Evolutionary conservation across 2,113 vertebrate species (phyloP).

Genomic region (Genyomyrus donnyi): DNA sequence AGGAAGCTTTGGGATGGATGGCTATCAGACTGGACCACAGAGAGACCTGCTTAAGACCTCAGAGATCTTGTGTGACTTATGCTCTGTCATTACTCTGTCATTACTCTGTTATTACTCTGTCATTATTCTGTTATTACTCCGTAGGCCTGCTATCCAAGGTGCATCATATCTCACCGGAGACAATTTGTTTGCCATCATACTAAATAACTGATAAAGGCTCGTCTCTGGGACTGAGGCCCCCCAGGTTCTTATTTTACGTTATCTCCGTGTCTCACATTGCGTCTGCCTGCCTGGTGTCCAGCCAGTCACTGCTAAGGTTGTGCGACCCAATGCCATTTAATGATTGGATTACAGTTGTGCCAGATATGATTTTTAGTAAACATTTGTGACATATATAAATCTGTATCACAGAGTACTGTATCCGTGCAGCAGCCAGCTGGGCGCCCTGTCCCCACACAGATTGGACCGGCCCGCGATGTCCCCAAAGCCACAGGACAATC

Average conservation of each 20-base stretch:
- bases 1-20: background rate
- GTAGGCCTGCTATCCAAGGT: background rate
- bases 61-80: background rate
- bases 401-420: background rate
- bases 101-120: background rate
- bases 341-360: background rate
- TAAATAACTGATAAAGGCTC: background rate
- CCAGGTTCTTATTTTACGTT: background rate
- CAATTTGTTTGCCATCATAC: background rate
- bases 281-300: background rate
- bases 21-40: background rate
- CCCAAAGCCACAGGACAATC: constrained; percentile 7
- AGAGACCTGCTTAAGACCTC: background rate
- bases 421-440: background rate
- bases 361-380: background rate
- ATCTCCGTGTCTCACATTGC: background rate
- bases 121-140: background rate
- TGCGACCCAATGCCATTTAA: background rate
- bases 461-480: background rate
- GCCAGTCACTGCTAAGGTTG: background rate
- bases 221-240: background rate
- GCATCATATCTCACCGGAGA: background rate
- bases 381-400: background rate
- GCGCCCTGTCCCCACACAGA: background rate
- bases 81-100: background rate